Conservation (phyloP, 2,888 invertebrate genomes). For the Pecten maximus region DNA sequence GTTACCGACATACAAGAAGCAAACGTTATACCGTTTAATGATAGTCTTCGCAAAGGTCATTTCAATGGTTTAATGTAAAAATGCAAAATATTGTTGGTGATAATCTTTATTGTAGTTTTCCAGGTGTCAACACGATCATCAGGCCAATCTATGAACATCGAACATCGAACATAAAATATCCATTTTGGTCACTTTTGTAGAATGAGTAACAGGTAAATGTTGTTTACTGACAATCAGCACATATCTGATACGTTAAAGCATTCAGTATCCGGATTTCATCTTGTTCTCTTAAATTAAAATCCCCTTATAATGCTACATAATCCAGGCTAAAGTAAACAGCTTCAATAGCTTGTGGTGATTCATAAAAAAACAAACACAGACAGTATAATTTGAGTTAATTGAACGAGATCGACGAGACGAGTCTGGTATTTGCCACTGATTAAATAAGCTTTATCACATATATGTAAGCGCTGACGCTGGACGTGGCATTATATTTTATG, state of each 20-base stretch:
- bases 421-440: background rate
- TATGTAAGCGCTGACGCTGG: background rate
- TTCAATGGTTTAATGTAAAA: too few relatives aligned
- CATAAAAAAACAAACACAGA: background rate
- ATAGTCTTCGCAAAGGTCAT: too few relatives aligned
- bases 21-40: too few relatives aligned
- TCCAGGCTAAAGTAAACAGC: background rate
- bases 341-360: background rate
- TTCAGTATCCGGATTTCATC: background rate
- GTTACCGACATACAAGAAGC: too few relatives aligned
- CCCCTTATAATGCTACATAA: background rate
- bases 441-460: background rate
- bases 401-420: background rate
- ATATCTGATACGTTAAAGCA: background rate
- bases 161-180: too few relatives aligned
- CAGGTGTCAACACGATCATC: too few relatives aligned
- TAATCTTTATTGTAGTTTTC: too few relatives aligned
- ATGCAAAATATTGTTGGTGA: too few relatives aligned
- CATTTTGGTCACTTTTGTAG: too few relatives aligned
- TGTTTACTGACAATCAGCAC: too few relatives aligned
- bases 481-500: background rate
- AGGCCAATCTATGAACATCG: too few relatives aligned
- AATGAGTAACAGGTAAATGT: too few relatives aligned
- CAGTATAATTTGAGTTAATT: background rate
- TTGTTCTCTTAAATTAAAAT: background rate